Evolutionary conservation across 2,113 vertebrate species (phyloP).

Genomic region (Tympanuchus pallidicinctus): DNA sequence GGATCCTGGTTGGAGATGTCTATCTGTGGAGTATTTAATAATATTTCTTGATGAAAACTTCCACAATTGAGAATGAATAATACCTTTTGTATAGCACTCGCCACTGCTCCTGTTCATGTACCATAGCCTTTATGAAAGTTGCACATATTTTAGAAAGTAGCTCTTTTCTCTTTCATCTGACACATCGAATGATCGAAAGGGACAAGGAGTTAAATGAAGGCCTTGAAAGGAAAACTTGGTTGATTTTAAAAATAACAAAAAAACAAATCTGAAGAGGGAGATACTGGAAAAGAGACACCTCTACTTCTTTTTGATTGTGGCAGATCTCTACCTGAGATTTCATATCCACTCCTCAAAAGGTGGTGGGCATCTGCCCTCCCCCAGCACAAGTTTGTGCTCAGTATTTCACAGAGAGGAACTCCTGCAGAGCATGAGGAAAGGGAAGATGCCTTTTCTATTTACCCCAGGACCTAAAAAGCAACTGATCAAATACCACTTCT

Average conservation of each 20-base stretch:
- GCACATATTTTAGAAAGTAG: neutral
- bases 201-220: neutral
- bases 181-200: neutral
- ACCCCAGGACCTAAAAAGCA: neutral
- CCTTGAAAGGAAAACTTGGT: neutral
- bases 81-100: neutral
- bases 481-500: neutral
- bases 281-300: neutral
- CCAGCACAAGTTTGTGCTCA: neutral
- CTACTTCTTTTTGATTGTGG: neutral
- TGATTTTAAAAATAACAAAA: neutral
- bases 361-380: neutral
- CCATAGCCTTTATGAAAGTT: neutral
- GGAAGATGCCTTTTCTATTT: neutral
- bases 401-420: neutral
- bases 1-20: neutral
- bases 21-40: neutral
- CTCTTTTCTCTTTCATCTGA: neutral
- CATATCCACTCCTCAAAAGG: neutral
- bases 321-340: neutral
- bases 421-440: neutral
- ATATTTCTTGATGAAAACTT: neutral
- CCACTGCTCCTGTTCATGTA: neutral
- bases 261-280: neutral
- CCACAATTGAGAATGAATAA: neutral